Conservation (phyloP, 1,140 invertebrate genomes). For the Ridgeia piscesae region DNA sequence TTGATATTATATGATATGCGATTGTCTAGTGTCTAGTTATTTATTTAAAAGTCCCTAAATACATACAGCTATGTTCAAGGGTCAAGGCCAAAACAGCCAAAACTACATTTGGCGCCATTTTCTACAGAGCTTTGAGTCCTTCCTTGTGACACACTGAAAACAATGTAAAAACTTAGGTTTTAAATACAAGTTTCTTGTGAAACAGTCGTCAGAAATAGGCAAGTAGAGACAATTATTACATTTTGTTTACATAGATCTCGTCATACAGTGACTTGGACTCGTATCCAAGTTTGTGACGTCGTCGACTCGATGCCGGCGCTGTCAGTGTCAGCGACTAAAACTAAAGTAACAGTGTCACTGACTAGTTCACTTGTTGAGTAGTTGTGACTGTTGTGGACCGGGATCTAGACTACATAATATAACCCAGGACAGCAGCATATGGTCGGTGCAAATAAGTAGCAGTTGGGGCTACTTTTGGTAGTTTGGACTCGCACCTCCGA, state of each 20-base stretch:
- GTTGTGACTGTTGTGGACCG: too few species aligned
- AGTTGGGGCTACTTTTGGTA: too few species aligned
- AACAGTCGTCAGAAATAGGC: not conserved
- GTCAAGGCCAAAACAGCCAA: not conserved
- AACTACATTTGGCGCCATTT: not conserved
- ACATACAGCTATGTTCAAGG: not conserved
- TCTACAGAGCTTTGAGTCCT: not conserved
- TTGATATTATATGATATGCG: not conserved
- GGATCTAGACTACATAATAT: too few species aligned
- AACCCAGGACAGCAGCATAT: too few species aligned
- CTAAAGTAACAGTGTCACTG: too few species aligned
- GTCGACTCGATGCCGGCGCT: not conserved
- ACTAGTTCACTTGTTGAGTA: too few species aligned
- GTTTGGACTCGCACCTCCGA: too few species aligned
- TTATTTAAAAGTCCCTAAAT: not conserved
- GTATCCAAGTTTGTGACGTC: not conserved
- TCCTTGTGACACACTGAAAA: not conserved
- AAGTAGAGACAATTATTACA: not conserved
- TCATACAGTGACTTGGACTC: not conserved
- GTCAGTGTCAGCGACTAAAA: not conserved
- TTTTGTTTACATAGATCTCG: not conserved
- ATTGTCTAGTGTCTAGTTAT: not conserved
- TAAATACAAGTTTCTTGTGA: not conserved
- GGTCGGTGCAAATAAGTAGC: too few species aligned
- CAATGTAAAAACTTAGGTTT: not conserved